Evolutionary conservation across 2,113 vertebrate genomes (phyloP).

Genomic region (Labeo catla): DNA sequence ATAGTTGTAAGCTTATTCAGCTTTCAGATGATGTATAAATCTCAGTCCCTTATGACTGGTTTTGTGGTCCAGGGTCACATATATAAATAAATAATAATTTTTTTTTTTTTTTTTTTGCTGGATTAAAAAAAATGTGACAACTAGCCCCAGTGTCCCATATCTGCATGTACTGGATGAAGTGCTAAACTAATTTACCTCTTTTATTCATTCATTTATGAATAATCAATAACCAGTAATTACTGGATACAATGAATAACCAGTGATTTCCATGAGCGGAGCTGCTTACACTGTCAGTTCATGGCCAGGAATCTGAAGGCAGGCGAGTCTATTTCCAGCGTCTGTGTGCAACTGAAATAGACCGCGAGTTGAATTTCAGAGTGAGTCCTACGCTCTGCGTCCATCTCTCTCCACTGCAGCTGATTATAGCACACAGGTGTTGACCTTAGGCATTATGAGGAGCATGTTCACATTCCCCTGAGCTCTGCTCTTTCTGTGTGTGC

Average conservation of each 20-base stretch:
- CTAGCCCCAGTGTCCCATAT: not conserved
- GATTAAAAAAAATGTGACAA: not conserved
- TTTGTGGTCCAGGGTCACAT: too few species aligned
- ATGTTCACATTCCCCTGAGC: conserved; percentile 47
- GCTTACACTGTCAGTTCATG: conserved; percentile 14
- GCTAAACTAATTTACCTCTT: not conserved
- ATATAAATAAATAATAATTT: too few species aligned
- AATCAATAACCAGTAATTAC: not conserved
- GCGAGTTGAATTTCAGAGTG: conserved; percentile 46
- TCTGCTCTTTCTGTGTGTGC: conserved; percentile 42
- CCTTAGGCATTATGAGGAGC: conserved; percentile 45
- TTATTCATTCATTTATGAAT: not conserved
- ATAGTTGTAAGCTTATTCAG: too few species aligned
- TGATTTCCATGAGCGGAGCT: not conserved
- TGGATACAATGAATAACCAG: not conserved
- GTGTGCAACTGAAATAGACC: conserved; percentile 51
- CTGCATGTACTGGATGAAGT: not conserved
- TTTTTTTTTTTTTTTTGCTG: not conserved
- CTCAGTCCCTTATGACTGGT: too few species aligned
- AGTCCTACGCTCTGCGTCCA: not conserved
- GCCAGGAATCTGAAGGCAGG: conserved; percentile 17
- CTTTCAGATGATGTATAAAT: too few species aligned
- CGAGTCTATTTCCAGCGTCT: conserved; percentile 47
- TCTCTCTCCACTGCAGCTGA: conserved; percentile 46
- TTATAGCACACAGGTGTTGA: conserved; percentile 65